A percentile compares a stretch with the other conserved stretches of the same genome.
These are phyloP conservation scores for Cavia porcellus DNA, from an alignment of 2,113 vertebrate genomes.

Conservation along the genomic window DNA sequence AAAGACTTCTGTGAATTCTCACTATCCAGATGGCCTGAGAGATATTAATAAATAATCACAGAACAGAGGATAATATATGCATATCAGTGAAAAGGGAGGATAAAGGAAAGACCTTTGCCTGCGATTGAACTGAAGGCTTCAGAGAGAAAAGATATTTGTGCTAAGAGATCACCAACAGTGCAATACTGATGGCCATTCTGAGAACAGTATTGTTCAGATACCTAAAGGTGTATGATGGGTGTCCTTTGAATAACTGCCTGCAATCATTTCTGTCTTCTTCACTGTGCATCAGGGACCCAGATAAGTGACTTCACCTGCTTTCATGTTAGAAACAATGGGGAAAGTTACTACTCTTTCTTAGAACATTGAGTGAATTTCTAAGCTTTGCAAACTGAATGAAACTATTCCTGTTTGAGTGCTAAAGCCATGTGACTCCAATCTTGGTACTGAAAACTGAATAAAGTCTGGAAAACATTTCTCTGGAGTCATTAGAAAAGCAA, in stretches of 20 bases:
- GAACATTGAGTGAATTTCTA: background rate
- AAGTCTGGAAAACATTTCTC: background rate
- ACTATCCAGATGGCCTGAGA: background rate
- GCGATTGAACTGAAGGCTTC: background rate
- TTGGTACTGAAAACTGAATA: constrained; percentile 4
- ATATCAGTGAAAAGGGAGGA: background rate
- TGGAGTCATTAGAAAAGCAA: background rate
- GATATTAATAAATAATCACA: background rate
- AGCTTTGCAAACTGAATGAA: constrained; percentile 32
- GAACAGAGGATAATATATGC: background rate
- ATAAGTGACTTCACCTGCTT: background rate
- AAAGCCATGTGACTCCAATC: background rate
- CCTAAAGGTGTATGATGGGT: background rate
- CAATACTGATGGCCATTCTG: background rate
- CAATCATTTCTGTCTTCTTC: background rate
- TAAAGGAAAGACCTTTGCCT: background rate
- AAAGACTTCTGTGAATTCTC: constrained; percentile 21
- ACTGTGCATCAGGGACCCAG: background rate
- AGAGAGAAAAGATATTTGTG: constrained; percentile 14
- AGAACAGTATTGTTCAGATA: background rate
- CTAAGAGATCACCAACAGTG: background rate
- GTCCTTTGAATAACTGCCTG: background rate
- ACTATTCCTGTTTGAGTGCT: background rate
- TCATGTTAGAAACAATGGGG: background rate
- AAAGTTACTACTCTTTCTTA: background rate